Evolutionary conservation across 2,113 vertebrate species (phyloP).

Genomic region (Cyprinodon brontotheroides): DNA sequence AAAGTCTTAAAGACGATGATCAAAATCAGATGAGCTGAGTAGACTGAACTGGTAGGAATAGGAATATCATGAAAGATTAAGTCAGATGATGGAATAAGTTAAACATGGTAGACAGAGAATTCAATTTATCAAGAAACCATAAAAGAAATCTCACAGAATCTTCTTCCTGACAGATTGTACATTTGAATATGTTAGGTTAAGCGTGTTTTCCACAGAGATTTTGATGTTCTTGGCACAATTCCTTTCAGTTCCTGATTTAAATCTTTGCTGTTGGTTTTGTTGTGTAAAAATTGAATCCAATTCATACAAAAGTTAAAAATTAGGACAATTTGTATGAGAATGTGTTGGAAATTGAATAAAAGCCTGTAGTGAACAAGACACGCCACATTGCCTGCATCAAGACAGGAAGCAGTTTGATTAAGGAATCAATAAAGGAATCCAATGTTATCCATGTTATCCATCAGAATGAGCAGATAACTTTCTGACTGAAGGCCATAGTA

Average conservation of each 20-base stretch:
- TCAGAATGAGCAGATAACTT: too few species aligned
- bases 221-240: constrained; percentile 32
- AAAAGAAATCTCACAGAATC: constrained; percentile 37
- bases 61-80: constrained; percentile 48
- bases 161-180: constrained; percentile 18
- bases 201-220: neutral
- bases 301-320: too few species aligned
- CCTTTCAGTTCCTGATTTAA: constrained; percentile 12
- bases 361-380: too few species aligned
- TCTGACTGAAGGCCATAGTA: too few species aligned
- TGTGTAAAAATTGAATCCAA: neutral
- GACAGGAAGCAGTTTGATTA: too few species aligned
- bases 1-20: constrained; percentile 42
- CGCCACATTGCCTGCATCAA: too few species aligned
- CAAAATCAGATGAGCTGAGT: constrained; percentile 47
- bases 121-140: constrained; percentile 26
- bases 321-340: too few species aligned
- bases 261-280: neutral
- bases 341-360: too few species aligned
- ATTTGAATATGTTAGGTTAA: constrained; percentile 15
- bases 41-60: constrained; percentile 24
- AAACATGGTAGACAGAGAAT: constrained; percentile 25
- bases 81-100: constrained; percentile 36
- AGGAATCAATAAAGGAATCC: too few species aligned
- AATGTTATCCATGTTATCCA: too few species aligned